Base-by-base conservation (phyloP, 1,140 invertebrate genomes). In the Anagrus nilaparvatae region DNA sequence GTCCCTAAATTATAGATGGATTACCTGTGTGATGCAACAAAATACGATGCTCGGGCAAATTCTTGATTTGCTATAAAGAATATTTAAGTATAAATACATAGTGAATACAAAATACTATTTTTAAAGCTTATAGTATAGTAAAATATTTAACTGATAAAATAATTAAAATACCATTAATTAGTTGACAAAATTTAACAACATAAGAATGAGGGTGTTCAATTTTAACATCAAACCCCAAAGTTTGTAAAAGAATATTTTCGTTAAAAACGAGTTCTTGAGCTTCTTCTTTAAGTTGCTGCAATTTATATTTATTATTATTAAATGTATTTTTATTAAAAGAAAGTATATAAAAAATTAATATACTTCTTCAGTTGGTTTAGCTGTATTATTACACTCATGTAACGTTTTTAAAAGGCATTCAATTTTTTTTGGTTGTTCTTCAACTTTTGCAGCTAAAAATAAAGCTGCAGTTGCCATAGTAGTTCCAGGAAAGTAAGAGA, bases 361-460 rank as follows among this genome's bases (percentile, higher is more conserved):
- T 53, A 75, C 77, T 4, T 70, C 55, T 64, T 85, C 81, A 40
- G 86, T 64, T 46, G 69, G 44, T 27, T 64, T 67, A 52, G 72
- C 73, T 54, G 73, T 65, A 58, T 74, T 72, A 42, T 87, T 71
- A 67, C 84, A 87, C 40, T 82, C 77, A 61, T 92, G 83, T 30
- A 84, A 78, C 14, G 88, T 81, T 69, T 82, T 82, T 51, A 95
- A 89, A 10, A 96, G 87, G 73, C 93, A 87, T 69, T 95, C 90
- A 60, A 95, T 67, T 69, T 94, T 95, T 25, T 89, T 69, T 1
- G 89, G 90, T 61, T 93, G 88, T 63, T 96, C 91, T 69, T 96
- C 90, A n/a, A 94, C 87, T 75, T 96, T 96, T 24, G 89, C 89
- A 33, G 91, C 89, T 30, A 95, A 69, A 66, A 95, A 95, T 16